Evolutionary conservation across 2,797 vertebrate species (phyloP), one percentile per base, ranked within the genome.

Genomic region (Coranthus polyacanthus): DNA sequence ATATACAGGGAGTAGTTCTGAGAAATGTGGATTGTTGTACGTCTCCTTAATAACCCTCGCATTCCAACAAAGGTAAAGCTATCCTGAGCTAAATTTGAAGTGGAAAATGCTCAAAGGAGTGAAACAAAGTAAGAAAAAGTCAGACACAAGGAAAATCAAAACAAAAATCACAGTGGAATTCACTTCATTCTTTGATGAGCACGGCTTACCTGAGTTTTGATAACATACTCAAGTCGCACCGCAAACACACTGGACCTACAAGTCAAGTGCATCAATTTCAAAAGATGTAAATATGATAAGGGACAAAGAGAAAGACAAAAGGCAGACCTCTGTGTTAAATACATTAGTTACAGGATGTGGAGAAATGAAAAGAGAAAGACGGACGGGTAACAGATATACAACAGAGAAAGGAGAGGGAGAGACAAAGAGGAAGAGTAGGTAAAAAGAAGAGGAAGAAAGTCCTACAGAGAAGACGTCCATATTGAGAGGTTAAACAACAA

Each of bases 311-410:
- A 58, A 16, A 54, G 39, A 59, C 38, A 53, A 15, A 24, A 58
- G 36, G 37, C 34, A 75, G 62, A 72, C n/a, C 47, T 49, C 54
- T 41, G n/a, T 56, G 68, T 82, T 59, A 84, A 77, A 39, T 37
- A n/a, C n/a, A n/a, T n/a, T n/a, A n/a, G n/a, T n/a, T n/a, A n/a
- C n/a, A n/a, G n/a, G 55, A 64, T 58, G 65, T 67, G 22, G 45
- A 50, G 55, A 61, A 66, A 66, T 69, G 18, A 66, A 76, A 63
- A 13, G 51, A 34, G 58, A 56, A 41, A 50, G 62, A 72, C 52
- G 47, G 32, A 75, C 50, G 71, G 66, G 76, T 18, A 20, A 75
- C 22, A 59, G 58, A 65, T 36, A n/a, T n/a, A 63, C 6, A 68
- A 39, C 52, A 38, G 41, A 45, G 51, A 47, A 68, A 43, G 68